Evolutionary conservation across 2,888 invertebrate species (phyloP).

Genomic region (Amitus sp.): DNA sequence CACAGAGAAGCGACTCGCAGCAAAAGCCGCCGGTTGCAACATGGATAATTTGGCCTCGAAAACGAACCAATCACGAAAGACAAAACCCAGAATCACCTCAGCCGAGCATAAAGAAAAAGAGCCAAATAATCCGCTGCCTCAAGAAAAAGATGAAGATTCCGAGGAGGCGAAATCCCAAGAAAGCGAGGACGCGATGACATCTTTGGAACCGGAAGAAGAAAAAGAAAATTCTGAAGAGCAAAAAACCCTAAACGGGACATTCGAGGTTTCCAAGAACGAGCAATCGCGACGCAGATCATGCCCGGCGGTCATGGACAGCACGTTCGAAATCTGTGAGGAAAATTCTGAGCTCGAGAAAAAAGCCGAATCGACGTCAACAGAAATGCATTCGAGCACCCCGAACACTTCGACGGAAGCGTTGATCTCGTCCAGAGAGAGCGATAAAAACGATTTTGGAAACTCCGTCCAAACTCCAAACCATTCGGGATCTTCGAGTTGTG

Average conservation of each 20-base stretch:
- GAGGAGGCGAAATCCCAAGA: no score
- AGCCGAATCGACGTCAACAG: no score
- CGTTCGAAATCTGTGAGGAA: not conserved
- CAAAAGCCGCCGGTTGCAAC: constrained; percentile 40
- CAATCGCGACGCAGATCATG: no score
- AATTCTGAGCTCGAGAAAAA: no score
- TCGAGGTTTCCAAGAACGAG: constrained; percentile 5
- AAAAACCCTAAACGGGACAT: constrained; percentile 14
- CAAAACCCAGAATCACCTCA: not conserved
- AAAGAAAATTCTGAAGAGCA: constrained; percentile 1
- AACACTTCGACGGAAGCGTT: no score
- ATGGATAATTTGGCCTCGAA: no score
- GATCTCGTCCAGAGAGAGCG: no score
- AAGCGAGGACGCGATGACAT: no score
- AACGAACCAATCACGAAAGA: no score
- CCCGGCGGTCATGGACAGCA: no score
- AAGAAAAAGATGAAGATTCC: not conserved
- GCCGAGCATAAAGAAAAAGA: no score
- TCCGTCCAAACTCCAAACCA: not conserved
- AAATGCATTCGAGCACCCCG: no score
- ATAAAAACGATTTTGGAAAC: not conserved
- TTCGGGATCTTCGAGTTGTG: not conserved
- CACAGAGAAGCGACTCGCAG: constrained; percentile 54
- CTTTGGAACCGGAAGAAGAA: not conserved
- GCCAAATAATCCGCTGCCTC: not conserved